A percentile compares a stretch with the other conserved stretches of the same genome.
phyloP scores from a whole-genome alignment of 2,888 invertebrate species.

The Polyploca ridens region DNA sequence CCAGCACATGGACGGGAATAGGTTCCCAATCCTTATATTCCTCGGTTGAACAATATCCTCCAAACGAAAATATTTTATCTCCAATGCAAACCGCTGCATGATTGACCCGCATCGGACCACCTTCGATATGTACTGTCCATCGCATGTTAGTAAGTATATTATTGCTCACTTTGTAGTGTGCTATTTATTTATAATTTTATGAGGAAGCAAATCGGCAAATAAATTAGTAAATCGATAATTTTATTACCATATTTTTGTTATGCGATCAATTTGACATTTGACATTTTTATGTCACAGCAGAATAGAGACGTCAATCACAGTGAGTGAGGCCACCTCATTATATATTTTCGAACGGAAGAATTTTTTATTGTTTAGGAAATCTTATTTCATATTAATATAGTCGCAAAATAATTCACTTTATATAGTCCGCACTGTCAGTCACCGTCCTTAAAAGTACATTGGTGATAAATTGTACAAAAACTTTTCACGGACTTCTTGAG shows the following conservation, averaged over 20 bases:
- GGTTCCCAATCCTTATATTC: conserved; percentile 90
- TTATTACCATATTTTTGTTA: background rate
- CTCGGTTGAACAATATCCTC: conserved; percentile 95
- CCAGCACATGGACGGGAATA: conserved; percentile 94
- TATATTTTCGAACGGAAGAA: too few relatives aligned
- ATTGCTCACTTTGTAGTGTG: background rate
- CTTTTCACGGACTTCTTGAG: too few relatives aligned
- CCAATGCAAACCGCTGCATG: conserved; percentile 95
- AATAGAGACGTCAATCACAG: too few relatives aligned
- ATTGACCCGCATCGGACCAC: conserved; percentile 96
- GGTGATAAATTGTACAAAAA: too few relatives aligned
- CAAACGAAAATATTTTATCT: conserved; percentile 94
- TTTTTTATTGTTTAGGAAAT: too few relatives aligned
- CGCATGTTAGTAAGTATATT: conserved; percentile 78
- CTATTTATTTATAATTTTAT: background rate
- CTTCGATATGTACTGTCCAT: conserved; percentile 94
- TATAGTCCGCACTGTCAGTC: too few relatives aligned
- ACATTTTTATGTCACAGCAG: too few relatives aligned
- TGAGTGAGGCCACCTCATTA: too few relatives aligned
- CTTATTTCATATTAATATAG: too few relatives aligned
- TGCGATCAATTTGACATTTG: background rate
- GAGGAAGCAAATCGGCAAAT: background rate
- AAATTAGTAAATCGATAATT: background rate
- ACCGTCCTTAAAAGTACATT: too few relatives aligned
- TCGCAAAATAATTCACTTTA: too few relatives aligned